Conservation (phyloP, 2,888 invertebrate species). For the Macropis europaea region DNA sequence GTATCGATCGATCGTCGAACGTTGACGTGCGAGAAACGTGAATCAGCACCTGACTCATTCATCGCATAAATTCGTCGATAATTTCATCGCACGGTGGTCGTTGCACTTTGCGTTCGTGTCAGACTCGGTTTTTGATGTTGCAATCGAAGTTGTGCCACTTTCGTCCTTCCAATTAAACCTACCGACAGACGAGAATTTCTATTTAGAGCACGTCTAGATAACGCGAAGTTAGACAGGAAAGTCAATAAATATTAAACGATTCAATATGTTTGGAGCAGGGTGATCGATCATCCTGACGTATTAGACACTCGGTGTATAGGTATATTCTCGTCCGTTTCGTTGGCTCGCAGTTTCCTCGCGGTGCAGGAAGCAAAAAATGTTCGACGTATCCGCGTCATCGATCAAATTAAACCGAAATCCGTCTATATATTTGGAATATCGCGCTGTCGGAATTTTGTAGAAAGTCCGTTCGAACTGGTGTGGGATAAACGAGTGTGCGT, state of each 20-base stretch:
- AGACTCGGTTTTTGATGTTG: constrained; percentile 39
- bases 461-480: too few relatives aligned
- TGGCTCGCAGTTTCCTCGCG: not conserved
- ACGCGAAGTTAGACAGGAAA: not conserved
- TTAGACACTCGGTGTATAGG: not conserved
- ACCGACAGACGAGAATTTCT: not conserved
- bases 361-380: not conserved
- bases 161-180: constrained; percentile 21
- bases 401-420: constrained; percentile 1
- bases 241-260: constrained; percentile 26
- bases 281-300: constrained; percentile 11
- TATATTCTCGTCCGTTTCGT: not conserved
- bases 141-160: constrained; percentile 40
- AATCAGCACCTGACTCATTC: constrained; percentile 42
- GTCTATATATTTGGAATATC: not conserved
- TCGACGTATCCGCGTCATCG: not conserved
- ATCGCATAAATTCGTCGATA: constrained; percentile 8
- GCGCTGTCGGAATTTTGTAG: not conserved
- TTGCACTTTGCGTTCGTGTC: constrained; percentile 33
- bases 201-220: constrained; percentile 4
- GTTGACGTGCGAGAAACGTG: constrained; percentile 3
- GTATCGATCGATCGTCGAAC: not conserved
- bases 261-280: not conserved
- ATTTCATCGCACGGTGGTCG: constrained; percentile 17
- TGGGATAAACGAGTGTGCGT: too few relatives aligned